phyloP scores from a whole-genome alignment of 2,113 vertebrate genomes.

The Zingel zingel region DNA sequence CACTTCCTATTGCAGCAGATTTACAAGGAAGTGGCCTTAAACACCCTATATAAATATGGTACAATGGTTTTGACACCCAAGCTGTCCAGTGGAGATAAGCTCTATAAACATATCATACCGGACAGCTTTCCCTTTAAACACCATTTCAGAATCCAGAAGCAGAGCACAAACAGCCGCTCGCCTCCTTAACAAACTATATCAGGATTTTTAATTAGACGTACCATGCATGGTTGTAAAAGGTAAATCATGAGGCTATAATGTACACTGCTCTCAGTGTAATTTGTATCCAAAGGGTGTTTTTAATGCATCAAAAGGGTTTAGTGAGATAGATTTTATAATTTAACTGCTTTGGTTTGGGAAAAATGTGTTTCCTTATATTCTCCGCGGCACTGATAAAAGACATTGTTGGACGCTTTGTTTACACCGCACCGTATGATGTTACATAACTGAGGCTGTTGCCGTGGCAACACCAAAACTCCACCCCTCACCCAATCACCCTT shows the following conservation, averaged over 20 bases:
- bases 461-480: conserved; percentile 62
- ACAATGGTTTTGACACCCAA: conserved; percentile 22
- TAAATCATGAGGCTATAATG: conserved; percentile 32
- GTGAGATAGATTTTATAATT: conserved; percentile 3
- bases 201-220: conserved; percentile 38
- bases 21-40: conserved; percentile 16
- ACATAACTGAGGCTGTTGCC: conserved; percentile 82
- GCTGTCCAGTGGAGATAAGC: conserved; percentile 62
- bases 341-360: neutral
- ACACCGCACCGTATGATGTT: conserved; percentile 76
- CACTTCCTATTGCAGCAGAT: conserved; percentile 43
- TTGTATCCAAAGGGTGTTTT: conserved; percentile 18
- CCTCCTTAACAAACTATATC: conserved; percentile 19
- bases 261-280: conserved; percentile 17
- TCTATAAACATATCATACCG: conserved; percentile 7
- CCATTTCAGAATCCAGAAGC: conserved; percentile 9
- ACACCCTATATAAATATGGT: conserved; percentile 38
- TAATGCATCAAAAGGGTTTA: neutral
- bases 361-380: neutral
- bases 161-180: neutral
- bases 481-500: conserved; percentile 17
- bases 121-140: conserved; percentile 31
- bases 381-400: conserved; percentile 27
- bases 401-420: conserved; percentile 75
- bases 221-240: neutral